These are phyloP conservation scores for Channa argus DNA, from an alignment of 2,113 vertebrate genomes.

Conservation along the genomic window DNA sequence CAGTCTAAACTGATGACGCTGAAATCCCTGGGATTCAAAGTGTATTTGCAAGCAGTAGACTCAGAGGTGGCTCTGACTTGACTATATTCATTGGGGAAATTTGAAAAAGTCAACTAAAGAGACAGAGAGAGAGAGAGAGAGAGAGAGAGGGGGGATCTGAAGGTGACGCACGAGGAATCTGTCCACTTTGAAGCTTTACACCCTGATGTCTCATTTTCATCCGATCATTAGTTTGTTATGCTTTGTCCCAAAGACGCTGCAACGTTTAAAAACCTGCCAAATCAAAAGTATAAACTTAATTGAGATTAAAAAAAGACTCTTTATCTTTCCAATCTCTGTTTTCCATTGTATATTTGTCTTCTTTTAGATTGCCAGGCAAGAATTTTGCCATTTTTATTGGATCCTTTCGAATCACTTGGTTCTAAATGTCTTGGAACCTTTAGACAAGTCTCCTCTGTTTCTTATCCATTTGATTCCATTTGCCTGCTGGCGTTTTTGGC, in stretches of 20 bases:
- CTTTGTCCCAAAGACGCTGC: neutral
- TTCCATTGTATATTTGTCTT: constrained; percentile 19
- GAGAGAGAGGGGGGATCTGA: neutral
- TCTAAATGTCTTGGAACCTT: neutral
- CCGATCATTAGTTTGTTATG: too few relatives aligned
- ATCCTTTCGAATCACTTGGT: constrained; percentile 1
- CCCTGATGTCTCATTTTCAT: neutral
- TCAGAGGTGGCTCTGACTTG: too few relatives aligned
- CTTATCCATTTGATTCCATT: too few relatives aligned
- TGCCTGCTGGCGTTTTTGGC: too few relatives aligned
- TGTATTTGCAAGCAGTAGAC: too few relatives aligned
- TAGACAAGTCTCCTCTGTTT: too few relatives aligned
- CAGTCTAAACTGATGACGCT: too few relatives aligned
- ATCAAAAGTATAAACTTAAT: neutral
- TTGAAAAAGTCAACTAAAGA: neutral
- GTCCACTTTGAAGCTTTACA: neutral
- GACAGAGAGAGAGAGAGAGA: neutral
- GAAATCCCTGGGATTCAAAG: too few relatives aligned
- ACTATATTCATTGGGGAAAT: neutral
- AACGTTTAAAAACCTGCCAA: neutral
- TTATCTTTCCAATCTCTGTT: too few relatives aligned
- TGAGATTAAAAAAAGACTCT: too few relatives aligned
- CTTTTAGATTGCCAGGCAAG: neutral
- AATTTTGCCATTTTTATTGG: neutral
- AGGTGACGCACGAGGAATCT: neutral